Base-by-base conservation (phyloP, 2,888 invertebrate species). In the Mesochorus sp. region DNA sequence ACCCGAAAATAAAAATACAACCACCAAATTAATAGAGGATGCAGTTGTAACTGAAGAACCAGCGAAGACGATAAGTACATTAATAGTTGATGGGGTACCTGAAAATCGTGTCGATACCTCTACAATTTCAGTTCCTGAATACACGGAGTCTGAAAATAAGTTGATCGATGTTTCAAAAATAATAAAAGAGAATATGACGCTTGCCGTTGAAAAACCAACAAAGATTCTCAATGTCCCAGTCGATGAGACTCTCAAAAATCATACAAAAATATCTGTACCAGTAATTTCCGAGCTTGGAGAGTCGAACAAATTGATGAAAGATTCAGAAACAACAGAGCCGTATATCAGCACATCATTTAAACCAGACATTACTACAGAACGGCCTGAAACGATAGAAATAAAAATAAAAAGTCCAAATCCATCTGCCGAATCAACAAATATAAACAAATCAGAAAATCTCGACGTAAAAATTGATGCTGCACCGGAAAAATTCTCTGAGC, bases 401-500 rank as follows among this genome's bases (percentile, higher is more conserved):
- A 62, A 49, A 37, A 73, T 53, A 0, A 57, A 70, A 53, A 24
- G 1, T 4, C 31, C 68, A 3, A 34, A 19, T 14, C 47, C 24
- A 39, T 28, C 19, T 1, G 10, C 6, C 10, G 47, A 64, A 62
- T 24, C 72, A 4, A 66, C 55, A 1, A 82, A 80, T 72, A 70
- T 78, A 10, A 76, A 76, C 19, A 81, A 82, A 42, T 76, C 81
- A 1, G 83, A 85, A 67, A 10, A 62, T 19, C 76, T 82, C 0
- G 73, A 82, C 17, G 82, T 82, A 2, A 76, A 76, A 34, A 80
- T 83, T 17, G 83, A 84, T 8, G 19, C 72, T 39, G 80, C 79
- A 55, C 76, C 83, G n/a, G 83, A 84, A 79, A 78, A 55, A 21
- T 62, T 53, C 6, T 39, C 75, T 2, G 66, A 42, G 8, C 6